These are phyloP conservation scores for Sitodiplosis mosellana DNA, from an alignment of 1,140 invertebrate genomes.

Conservation along the genomic window DNA sequence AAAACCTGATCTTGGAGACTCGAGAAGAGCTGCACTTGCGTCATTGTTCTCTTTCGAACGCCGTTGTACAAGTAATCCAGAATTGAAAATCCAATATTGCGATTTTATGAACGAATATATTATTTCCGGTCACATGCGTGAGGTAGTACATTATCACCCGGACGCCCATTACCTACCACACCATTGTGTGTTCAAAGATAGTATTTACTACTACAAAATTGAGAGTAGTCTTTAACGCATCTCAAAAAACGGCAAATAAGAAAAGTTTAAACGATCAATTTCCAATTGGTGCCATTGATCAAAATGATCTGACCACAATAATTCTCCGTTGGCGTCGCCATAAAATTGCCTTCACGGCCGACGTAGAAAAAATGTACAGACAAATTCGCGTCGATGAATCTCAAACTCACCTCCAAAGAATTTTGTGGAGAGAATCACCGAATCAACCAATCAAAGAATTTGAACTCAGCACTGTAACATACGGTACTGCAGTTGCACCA, in stretches of 20 bases:
- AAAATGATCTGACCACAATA: slow-evolving; percentile 16
- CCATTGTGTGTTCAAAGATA: slow-evolving; percentile 16
- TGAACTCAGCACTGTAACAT: slow-evolving; percentile 10
- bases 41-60: neutral
- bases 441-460: slow-evolving; percentile 4
- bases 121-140: slow-evolving; percentile 13
- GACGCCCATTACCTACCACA: slow-evolving; percentile 22
- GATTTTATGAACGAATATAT: slow-evolving; percentile 16
- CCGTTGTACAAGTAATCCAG: neutral
- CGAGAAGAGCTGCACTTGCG: neutral
- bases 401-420: slow-evolving; percentile 15
- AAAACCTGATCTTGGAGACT: neutral
- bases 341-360: slow-evolving; percentile 10
- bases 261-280: slow-evolving; percentile 17
- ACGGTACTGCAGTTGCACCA: too few species aligned
- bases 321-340: slow-evolving; percentile 13
- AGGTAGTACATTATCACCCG: slow-evolving; percentile 3
- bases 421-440: slow-evolving; percentile 15
- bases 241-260: slow-evolving; percentile 9
- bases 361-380: slow-evolving; percentile 15
- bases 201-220: slow-evolving; percentile 15
- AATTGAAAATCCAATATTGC: slow-evolving; percentile 3
- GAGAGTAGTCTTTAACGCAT: slow-evolving; percentile 19
- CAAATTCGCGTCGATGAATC: slow-evolving; percentile 8
- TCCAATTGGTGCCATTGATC: slow-evolving; percentile 16